Conservation (phyloP, 2,113 vertebrate genomes). For the Ellobius talpinus region DNA sequence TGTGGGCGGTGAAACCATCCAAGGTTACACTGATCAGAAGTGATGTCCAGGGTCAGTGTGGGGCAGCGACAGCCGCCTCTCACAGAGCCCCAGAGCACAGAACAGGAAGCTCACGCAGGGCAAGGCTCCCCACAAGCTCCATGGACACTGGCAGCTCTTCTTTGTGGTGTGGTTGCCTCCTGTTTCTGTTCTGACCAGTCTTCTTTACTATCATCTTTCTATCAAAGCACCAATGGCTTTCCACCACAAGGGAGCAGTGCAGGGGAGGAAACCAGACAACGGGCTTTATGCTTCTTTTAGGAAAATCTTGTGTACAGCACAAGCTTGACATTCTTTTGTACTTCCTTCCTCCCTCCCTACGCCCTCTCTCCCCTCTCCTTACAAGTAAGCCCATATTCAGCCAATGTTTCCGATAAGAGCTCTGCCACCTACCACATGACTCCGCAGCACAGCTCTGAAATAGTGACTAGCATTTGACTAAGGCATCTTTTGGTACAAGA, state of each 20-base stretch:
- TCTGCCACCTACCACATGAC: neutral
- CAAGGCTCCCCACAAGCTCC: neutral
- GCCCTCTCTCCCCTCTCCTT: neutral
- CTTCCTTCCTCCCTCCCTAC: neutral
- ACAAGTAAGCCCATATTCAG: neutral
- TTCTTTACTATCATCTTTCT: neutral
- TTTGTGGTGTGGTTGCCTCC: neutral
- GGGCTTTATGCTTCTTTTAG: too few species aligned
- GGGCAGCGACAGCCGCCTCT: neutral
- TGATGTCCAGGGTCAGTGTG: neutral
- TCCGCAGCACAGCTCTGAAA: neutral
- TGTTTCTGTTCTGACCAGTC: neutral
- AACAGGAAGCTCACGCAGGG: neutral
- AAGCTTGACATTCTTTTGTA: neutral
- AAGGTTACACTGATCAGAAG: neutral
- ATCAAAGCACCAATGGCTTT: neutral
- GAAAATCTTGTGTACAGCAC: neutral
- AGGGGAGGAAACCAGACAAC: neutral
- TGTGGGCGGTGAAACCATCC: neutral
- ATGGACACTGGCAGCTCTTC: neutral
- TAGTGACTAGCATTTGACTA: neutral
- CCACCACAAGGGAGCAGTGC: constrained; percentile 78
- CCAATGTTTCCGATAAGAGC: neutral
- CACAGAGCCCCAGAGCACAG: neutral
- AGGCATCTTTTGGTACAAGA: neutral